Evolutionary conservation across 2,113 vertebrate genomes (phyloP), one percentile per base, ranked within the genome.

Genomic region (Etia nguti): DNA sequence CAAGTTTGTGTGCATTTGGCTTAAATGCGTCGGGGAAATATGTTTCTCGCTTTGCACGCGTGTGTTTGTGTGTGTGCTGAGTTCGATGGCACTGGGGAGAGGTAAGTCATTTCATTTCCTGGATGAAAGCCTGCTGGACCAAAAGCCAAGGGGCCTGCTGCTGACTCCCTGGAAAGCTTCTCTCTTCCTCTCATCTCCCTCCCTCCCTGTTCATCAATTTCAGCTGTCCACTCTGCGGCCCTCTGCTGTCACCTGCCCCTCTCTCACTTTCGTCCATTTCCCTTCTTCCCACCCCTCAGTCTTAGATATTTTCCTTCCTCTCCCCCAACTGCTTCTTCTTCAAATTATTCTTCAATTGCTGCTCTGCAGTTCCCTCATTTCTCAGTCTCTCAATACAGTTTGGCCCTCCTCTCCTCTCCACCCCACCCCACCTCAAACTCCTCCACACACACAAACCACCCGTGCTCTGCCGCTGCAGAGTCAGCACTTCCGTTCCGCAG

Each of bases 401-500:
- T 38, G 4, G 46, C 38, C 41, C 56, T 10, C 43, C 56, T 12
- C 43, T 48, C 29, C 41, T 26, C 41, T 29, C 68, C 13, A 79
- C 65, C 8, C 11, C 16, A 38, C 34, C 34, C 8, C 34, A 36
- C 36, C 36, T 9, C 36, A 38, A 7, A 65, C 62, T 36, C 36
- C 36, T 5, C 62, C 11, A 9, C 52, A 36, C 26, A 52, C 34
- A 26, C 54, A 16, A 43, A 54, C 79, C 79, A 15, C 89, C 86
- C 70, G 31, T 85, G 80, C 87, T 59, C 82, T 59, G 77, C 81
- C 43, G 52, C 6, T 92, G 94, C 86, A 3, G 82, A 90, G 80
- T 96, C 95, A 94, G 93, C 94, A 80, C 81, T 95, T 93, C 79
- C 62, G 38, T 82, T 91, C 89, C 73, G 92, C 94, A 94, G 91